Conservation (phyloP, 1,140 invertebrate genomes). For the Lepidurus packardi region DNA sequence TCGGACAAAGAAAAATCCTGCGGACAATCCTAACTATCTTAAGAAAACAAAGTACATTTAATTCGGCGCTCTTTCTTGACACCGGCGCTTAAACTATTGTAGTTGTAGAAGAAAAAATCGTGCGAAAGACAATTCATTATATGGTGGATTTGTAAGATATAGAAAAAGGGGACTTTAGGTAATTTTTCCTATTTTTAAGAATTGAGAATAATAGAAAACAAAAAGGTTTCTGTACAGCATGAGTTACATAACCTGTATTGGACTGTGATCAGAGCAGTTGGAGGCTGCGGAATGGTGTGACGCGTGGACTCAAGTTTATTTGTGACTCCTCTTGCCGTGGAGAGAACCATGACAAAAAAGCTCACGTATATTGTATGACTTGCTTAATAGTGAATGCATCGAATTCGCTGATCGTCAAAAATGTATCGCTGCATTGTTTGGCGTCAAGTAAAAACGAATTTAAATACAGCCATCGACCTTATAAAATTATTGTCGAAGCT, state of each 20-base stretch:
- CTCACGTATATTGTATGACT: slow-evolving; percentile 9
- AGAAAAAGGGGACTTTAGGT: background rate
- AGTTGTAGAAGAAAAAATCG: background rate
- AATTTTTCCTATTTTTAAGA: background rate
- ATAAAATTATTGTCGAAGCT: background rate
- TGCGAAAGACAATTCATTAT: background rate
- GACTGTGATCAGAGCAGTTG: slow-evolving; percentile 11
- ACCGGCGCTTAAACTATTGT: background rate
- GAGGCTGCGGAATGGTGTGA: background rate
- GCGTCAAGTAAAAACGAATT: background rate
- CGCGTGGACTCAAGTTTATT: background rate
- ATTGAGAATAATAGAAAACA: background rate
- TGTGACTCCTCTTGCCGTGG: background rate
- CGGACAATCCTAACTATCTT: slow-evolving; percentile 1
- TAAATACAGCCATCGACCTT: slow-evolving; percentile 10
- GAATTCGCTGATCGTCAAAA: slow-evolving; percentile 3
- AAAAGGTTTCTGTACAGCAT: slow-evolving; percentile 13
- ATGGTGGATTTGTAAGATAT: background rate
- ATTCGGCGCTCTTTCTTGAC: background rate
- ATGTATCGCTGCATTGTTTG: slow-evolving; percentile 1
- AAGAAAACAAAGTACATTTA: background rate
- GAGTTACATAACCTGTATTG: slow-evolving; percentile 13
- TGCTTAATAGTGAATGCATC: slow-evolving; percentile 19
- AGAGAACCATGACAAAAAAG: slow-evolving; percentile 9
- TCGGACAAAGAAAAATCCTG: background rate